Evolutionary conservation across 2,888 invertebrate species (phyloP).

Genomic region (Archips xylosteana): DNA sequence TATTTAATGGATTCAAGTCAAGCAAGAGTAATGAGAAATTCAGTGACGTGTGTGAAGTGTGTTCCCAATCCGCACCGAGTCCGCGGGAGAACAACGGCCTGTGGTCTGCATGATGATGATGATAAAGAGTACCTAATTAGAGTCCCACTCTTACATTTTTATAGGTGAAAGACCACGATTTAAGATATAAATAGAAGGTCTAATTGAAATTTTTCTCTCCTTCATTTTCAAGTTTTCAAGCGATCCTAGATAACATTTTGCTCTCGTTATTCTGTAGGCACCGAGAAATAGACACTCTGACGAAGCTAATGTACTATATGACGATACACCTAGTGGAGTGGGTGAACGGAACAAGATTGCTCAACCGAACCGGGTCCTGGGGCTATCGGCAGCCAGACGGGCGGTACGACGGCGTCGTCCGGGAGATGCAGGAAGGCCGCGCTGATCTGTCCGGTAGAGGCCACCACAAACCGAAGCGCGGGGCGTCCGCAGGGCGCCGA

Average conservation of each 20-base stretch:
- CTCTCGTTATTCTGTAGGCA: conserved; percentile 44
- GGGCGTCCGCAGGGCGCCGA: too few relatives aligned
- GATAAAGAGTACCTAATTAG: too few relatives aligned
- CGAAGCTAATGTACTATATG: conserved; percentile 63
- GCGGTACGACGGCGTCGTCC: conserved; percentile 62
- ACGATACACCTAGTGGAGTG: conserved; percentile 55
- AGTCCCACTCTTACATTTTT: too few relatives aligned
- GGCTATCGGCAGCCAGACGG: conserved; percentile 62
- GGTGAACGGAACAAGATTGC: conserved; percentile 62
- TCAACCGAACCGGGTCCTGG: conserved; percentile 54
- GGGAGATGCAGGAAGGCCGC: conserved; percentile 58
- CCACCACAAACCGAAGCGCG: background rate
- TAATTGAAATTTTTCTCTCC: background rate
- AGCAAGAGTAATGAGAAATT: too few relatives aligned
- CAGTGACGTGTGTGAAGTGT: too few relatives aligned
- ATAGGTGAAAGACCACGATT: too few relatives aligned
- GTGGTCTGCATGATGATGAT: too few relatives aligned
- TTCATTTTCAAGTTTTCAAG: background rate
- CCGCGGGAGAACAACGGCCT: too few relatives aligned
- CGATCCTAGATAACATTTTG: conserved; percentile 5
- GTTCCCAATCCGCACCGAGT: too few relatives aligned
- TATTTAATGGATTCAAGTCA: too few relatives aligned
- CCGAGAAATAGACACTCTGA: conserved; percentile 59
- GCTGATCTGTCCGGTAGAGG: conserved; percentile 61
- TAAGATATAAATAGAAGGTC: too few relatives aligned